Evolutionary conservation across 2,888 invertebrate species (phyloP), one percentile per base, ranked within the genome.

Genomic region (Eustalomyia histrio): DNA sequence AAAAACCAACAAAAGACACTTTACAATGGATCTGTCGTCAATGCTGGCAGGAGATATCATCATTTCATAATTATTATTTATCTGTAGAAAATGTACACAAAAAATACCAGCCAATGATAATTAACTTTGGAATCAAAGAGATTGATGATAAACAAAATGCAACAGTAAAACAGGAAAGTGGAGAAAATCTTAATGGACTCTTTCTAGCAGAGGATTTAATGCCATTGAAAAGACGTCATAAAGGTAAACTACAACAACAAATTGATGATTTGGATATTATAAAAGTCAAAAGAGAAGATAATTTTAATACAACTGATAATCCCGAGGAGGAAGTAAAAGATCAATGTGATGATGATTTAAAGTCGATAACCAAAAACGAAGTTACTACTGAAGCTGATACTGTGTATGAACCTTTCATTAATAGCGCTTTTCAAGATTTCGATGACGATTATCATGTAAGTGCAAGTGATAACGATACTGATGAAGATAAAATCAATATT

Each of bases 41-140:
- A 7, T 74, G 74, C 52, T 67, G 74, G 74, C 50, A 33, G 10
- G 33, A 35, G 21, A 14, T 74, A 21, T 74, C 52, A 35, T 39
- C 58, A 7, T 74, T 74, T 29, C 65, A 74, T 43, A 60, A 33
- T 2, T 74, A 60, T 14, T 67, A 52, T n/a, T 12, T 50, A 14
- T 60, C 50, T 14, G 60, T 39, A 9, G 47, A 39, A 29, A 29
- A 9, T 2, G 24, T 17, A 6, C 43, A 72, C 21, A 74, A 21
- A 0, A 5, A 64, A 6, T 64, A 52, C 33, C 50, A 58, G 29
- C 5, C 33, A 5, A 47, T 47, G 7, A 9, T 5, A 18, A 52
- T 0, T n/a, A n/a, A 6, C 12, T 33, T 1, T 43, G 35, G 18
- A 63, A 39, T 7, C 18, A 47, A 43, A 6, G 43, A n/a, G 2